Base-by-base conservation (phyloP, 2,888 invertebrate genomes). In the Andrena fulva region DNA sequence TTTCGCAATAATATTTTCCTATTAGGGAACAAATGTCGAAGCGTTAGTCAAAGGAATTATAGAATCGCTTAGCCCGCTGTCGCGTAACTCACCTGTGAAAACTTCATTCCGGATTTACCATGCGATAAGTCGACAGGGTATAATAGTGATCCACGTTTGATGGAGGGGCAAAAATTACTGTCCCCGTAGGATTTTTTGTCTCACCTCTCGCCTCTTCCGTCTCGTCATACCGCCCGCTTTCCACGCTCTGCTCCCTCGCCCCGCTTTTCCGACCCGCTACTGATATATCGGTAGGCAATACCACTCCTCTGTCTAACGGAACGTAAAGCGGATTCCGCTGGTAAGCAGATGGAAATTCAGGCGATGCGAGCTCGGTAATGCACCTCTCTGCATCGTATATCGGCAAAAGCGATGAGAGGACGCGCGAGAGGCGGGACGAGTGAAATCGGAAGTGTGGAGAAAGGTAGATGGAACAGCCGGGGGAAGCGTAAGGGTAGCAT, bases 311-410 rank as follows among this genome's bases (percentile, higher is more conserved):
- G 89, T 89, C 89, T 90, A 87, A 90, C 89, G 90, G 91, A 91
- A 91, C 89, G 89, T 89, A 91, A 92, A 93, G 91, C 92, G 92
- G 92, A 93, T 93, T 93, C 91, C 86, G 85, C 84, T 87, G 90
- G 89, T 92, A 92, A 93, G 92, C 82, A 85, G 82, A 87, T 82
- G 77, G 76, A 77, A 83, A 83, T 82, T 76, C 77, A 76, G 74
- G 56, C 82, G 73, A 87, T 80, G 73, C 62, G 78, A 82, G 62
- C 74, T 75, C 76, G 79, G 90, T 91, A 91, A 91, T 92, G 91
- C 91, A 89, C 87, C 83, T 86, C 82, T 80, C 80, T 86, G 85
- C 85, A 84, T 71, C 62, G 70, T 76, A 75, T 70, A 77, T 66
- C 64, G 56, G 33, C 10, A 66, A 64, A 27, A 67, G 66, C 63